Percentiles rank a stretch among this genome's conserved stretches.
Conservation (phyloP, 2,888 invertebrate species). For the Thera britannica region DNA sequence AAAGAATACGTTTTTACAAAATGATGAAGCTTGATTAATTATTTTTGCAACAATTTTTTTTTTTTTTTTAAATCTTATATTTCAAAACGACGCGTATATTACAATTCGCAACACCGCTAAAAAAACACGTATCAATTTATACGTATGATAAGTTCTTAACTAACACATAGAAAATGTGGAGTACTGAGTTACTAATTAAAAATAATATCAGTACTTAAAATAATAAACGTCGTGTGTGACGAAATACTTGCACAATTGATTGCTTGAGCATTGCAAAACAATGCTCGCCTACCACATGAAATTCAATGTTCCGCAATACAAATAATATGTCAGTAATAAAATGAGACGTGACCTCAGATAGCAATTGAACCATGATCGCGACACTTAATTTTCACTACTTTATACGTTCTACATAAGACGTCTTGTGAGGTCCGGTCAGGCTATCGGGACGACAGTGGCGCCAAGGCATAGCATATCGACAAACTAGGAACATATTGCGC, state of each 20-base stretch:
- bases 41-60: too few relatives aligned
- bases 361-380: constrained; percentile 68
- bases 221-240: constrained; percentile 28
- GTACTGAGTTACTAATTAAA: constrained; percentile 12
- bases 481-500: constrained; percentile 56
- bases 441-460: constrained; percentile 63
- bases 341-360: constrained; percentile 79
- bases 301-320: constrained; percentile 78
- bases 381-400: constrained; percentile 82
- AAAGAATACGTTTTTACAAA: too few relatives aligned
- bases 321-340: constrained; percentile 81
- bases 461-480: constrained; percentile 56
- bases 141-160: not conserved
- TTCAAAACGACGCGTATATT: not conserved
- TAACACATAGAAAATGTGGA: constrained; percentile 1
- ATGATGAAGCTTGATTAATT: too few relatives aligned
- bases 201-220: constrained; percentile 14
- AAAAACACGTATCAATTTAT: not conserved
- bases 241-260: constrained; percentile 38
- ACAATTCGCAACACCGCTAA: not conserved
- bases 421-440: constrained; percentile 73
- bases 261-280: constrained; percentile 62
- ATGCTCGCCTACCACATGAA: constrained; percentile 64
- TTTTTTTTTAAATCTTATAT: not conserved
- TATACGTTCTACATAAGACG: constrained; percentile 73